These are phyloP conservation scores for Amblyteles armatorius DNA, from an alignment of 2,888 invertebrate genomes.

Conservation along the genomic window DNA sequence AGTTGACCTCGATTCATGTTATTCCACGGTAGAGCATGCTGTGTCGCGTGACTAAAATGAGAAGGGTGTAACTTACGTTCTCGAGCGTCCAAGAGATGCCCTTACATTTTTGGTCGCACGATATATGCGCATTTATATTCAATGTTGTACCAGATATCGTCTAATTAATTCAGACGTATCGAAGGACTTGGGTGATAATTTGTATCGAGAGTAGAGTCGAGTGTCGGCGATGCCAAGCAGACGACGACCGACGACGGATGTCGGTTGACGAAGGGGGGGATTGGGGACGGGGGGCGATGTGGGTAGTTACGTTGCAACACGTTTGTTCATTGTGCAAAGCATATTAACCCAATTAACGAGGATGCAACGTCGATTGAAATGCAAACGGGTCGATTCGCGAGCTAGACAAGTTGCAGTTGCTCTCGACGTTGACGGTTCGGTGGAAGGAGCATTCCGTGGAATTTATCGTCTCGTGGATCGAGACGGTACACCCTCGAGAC, in stretches of 20 bases:
- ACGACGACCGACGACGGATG: not conserved
- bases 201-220: not conserved
- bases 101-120: too few relatives aligned
- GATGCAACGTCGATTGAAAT: conserved; percentile 50
- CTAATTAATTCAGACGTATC: not conserved
- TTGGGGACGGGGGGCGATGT: not conserved
- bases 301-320: conserved; percentile 27
- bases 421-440: not conserved
- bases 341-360: conserved; percentile 72
- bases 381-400: conserved; percentile 43
- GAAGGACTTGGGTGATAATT: not conserved
- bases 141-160: not conserved
- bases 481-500: not conserved
- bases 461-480: not conserved
- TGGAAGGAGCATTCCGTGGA: not conserved
- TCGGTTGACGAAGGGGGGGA: not conserved
- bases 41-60: too few relatives aligned
- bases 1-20: too few relatives aligned
- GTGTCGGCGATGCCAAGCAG: not conserved
- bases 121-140: too few relatives aligned
- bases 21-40: too few relatives aligned
- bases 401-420: not conserved
- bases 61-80: too few relatives aligned
- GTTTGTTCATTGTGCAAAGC: conserved; percentile 57
- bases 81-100: too few relatives aligned